Conservation (phyloP, 2,797 vertebrate genomes). For the Cynopterus sphinx region DNA sequence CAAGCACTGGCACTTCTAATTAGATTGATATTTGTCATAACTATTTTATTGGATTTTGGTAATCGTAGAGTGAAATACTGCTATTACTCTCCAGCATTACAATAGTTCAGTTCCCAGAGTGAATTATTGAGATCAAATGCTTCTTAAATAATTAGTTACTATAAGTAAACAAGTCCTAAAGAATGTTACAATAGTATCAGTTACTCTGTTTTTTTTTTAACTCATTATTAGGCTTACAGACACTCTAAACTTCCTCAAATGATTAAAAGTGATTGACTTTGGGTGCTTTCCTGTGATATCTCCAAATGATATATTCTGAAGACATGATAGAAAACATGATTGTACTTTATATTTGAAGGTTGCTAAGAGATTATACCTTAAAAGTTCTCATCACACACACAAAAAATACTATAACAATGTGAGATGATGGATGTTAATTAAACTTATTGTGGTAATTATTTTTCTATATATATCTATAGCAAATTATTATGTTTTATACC, state of each 20-base stretch:
- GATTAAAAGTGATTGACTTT: neutral
- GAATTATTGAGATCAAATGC: neutral
- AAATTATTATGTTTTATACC: neutral
- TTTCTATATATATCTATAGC: neutral
- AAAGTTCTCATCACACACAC: neutral
- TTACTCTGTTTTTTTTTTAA: neutral
- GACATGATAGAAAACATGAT: neutral
- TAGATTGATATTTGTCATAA: constrained; percentile 45
- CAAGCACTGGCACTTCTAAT: neutral
- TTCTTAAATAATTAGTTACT: neutral
- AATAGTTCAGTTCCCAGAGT: neutral
- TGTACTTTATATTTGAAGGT: neutral
- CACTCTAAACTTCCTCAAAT: neutral
- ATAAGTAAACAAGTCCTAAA: neutral
- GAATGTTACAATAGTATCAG: neutral
- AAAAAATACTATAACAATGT: neutral
- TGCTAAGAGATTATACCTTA: neutral
- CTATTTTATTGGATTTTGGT: constrained; percentile 39
- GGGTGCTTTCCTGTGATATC: neutral
- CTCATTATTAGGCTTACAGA: neutral
- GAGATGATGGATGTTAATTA: neutral
- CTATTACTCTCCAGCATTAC: neutral
- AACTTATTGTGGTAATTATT: neutral
- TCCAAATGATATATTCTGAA: neutral
- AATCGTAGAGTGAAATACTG: constrained; percentile 48